Evolutionary conservation across 2,113 vertebrate genomes (phyloP).

Genomic region (Platycercus adscitus): DNA sequence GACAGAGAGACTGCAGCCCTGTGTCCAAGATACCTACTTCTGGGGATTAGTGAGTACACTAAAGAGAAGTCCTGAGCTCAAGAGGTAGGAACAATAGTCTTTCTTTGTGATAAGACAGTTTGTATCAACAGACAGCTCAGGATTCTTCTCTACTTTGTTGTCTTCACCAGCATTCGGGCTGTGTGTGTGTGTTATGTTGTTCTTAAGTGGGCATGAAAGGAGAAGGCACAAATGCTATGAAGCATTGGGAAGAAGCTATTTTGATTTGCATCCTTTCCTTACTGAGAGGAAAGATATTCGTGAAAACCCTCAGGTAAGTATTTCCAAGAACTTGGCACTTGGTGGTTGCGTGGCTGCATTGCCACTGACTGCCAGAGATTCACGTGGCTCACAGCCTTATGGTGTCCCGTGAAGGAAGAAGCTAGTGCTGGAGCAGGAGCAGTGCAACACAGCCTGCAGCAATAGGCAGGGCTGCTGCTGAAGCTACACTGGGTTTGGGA

Average conservation of each 20-base stretch:
- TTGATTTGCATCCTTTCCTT: neutral
- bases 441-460: neutral
- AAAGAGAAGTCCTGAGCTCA: neutral
- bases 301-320: neutral
- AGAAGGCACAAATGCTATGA: neutral
- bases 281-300: neutral
- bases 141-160: neutral
- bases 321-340: neutral
- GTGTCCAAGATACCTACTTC: neutral
- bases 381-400: neutral
- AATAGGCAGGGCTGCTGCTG: neutral
- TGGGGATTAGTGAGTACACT: neutral
- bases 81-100: neutral
- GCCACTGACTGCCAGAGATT: neutral
- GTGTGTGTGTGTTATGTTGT: neutral
- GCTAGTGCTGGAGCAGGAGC: neutral
- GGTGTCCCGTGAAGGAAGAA: neutral
- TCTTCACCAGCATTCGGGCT: neutral
- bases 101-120: neutral
- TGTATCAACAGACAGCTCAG: neutral
- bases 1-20: neutral
- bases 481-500: neutral
- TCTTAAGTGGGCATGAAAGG: neutral
- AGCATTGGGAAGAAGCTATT: neutral
- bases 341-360: fast-evolving